A percentile compares a stretch with the other conserved stretches of the same genome.
Conservation (phyloP, 2,113 vertebrate species). For the Trematocara zebra region DNA sequence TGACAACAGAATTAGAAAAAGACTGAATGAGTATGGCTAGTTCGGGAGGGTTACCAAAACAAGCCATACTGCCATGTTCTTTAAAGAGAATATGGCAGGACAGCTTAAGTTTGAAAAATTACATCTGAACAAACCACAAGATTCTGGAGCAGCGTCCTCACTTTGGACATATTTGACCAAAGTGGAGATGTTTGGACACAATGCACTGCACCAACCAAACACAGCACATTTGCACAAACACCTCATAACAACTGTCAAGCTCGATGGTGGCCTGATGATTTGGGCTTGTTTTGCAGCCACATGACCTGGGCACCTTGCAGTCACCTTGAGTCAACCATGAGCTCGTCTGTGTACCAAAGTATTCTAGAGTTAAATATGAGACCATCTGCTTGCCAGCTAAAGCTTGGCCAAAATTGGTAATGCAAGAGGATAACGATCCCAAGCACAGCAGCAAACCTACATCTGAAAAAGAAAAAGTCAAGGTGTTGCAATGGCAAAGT, state of each 20-base stretch:
- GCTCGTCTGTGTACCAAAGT: not conserved
- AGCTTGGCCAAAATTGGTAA: not conserved
- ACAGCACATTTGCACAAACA: not conserved
- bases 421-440: not conserved
- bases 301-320: not conserved
- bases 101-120: not conserved
- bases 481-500: not conserved
- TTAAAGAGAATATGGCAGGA: not conserved
- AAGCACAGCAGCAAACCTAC: not conserved
- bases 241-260: not conserved
- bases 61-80: not conserved
- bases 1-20: not conserved
- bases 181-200: not conserved
- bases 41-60: not conserved
- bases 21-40: not conserved
- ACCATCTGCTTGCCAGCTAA: not conserved
- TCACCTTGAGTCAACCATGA: not conserved
- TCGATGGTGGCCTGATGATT: not conserved
- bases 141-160: not conserved
- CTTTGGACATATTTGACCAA: not conserved
- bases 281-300: not conserved
- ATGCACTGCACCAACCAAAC: not conserved
- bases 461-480: not conserved
- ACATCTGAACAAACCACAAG: not conserved
- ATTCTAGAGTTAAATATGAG: not conserved